A percentile compares a stretch with the other conserved stretches of the same genome.
Conservation (phyloP, 2,113 vertebrate species). For the Camelus dromedarius region DNA sequence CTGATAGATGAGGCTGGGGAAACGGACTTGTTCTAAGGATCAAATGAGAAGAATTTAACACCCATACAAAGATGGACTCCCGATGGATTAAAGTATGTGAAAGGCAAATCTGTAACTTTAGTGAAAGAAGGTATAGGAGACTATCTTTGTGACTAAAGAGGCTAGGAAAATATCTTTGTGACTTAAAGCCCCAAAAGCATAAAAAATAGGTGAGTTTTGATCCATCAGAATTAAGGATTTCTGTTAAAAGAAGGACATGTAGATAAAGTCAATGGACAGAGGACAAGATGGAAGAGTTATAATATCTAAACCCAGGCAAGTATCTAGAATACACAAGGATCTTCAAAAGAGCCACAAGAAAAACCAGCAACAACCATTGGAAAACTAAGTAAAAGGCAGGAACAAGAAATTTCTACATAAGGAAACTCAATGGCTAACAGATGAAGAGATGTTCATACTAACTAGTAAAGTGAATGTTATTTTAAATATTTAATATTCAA, state of each 20-base stretch:
- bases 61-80: neutral
- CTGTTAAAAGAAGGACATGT: neutral
- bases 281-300: neutral
- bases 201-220: constrained; percentile 18
- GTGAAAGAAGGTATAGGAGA: neutral
- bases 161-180: neutral
- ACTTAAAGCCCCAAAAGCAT: neutral
- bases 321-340: neutral
- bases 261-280: neutral
- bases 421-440: neutral
- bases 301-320: neutral
- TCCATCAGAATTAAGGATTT: constrained; percentile 2
- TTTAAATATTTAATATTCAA: neutral
- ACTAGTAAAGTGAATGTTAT: neutral
- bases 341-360: neutral
- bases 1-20: neutral
- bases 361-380: neutral
- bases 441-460: neutral
- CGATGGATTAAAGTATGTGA: neutral
- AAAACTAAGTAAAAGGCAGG: neutral
- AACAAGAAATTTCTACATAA: neutral
- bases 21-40: neutral
- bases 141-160: neutral
- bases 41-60: neutral
- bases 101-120: neutral